Conservation (phyloP, 2,113 vertebrate species). For the Triplophysa dalaica region DNA sequence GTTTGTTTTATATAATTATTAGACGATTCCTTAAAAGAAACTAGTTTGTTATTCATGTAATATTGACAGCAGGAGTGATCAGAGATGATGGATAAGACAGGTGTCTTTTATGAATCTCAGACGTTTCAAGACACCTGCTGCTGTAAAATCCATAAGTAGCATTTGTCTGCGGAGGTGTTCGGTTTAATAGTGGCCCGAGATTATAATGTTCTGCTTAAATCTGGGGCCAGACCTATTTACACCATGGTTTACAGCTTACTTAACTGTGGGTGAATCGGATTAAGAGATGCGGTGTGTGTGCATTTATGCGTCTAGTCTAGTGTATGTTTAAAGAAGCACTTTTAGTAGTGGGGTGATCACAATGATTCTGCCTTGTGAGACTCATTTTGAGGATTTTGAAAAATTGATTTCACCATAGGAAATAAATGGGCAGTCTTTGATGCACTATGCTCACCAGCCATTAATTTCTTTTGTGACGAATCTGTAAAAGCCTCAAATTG, state of each 20-base stretch:
- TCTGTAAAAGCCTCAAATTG: no score
- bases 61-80: conserved; percentile 7
- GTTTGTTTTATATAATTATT: not conserved
- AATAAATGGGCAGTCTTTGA: no score
- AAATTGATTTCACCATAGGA: no score
- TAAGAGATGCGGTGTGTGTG: not conserved
- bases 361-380: not conserved
- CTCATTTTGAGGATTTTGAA: not conserved
- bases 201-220: not conserved
- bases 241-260: not conserved
- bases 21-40: not conserved
- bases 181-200: not conserved
- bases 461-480: no score
- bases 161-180: not conserved
- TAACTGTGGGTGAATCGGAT: not conserved
- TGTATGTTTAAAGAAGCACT: no score
- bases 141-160: not conserved
- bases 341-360: not conserved
- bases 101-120: not conserved
- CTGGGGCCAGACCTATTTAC: conserved; percentile 20
- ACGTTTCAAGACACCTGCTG: not conserved
- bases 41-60: not conserved
- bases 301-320: no score
- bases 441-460: no score
- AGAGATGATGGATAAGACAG: not conserved